Evolutionary conservation across 2,113 vertebrate genomes (phyloP).

Genomic region (Tachycineta bicolor): DNA sequence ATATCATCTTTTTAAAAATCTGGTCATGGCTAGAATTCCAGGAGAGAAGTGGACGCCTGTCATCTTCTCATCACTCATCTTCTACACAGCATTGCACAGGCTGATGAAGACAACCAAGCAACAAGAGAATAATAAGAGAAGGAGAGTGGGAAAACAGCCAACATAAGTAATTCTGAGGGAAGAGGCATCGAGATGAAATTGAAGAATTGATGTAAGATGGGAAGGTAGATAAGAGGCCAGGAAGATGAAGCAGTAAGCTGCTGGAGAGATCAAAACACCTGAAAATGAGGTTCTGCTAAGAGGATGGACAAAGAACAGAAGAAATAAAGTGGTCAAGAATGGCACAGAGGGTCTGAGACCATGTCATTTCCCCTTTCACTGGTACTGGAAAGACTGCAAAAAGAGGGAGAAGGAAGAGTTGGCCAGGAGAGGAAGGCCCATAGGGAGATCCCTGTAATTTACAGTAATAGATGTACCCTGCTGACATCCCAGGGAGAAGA

Average conservation of each 20-base stretch:
- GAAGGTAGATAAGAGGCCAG: not conserved
- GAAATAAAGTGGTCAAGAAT: not conserved
- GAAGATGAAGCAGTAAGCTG: not conserved
- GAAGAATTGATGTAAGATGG: not conserved
- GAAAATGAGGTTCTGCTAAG: not conserved
- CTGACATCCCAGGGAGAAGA: conserved; percentile 8
- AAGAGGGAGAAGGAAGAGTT: not conserved
- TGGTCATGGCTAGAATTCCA: not conserved
- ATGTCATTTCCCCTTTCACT: not conserved
- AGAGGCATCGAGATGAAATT: not conserved
- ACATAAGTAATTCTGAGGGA: not conserved
- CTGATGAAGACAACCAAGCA: conserved; percentile 20
- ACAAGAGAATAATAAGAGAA: conserved; percentile 14
- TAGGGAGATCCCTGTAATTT: not conserved
- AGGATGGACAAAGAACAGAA: not conserved
- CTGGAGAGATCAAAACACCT: not conserved
- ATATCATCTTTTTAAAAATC: not conserved
- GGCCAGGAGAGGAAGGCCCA: not conserved
- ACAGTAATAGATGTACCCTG: not conserved
- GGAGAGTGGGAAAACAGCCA: not conserved
- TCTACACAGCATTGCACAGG: not conserved
- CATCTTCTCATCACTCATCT: not conserved
- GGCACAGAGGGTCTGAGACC: not conserved
- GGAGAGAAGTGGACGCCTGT: not conserved
- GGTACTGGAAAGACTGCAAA: not conserved